Percentiles rank a stretch among this genome's conserved stretches.
phyloP scores from a whole-genome alignment of 2,113 vertebrate species.

The Semicossyphus pulcher region DNA sequence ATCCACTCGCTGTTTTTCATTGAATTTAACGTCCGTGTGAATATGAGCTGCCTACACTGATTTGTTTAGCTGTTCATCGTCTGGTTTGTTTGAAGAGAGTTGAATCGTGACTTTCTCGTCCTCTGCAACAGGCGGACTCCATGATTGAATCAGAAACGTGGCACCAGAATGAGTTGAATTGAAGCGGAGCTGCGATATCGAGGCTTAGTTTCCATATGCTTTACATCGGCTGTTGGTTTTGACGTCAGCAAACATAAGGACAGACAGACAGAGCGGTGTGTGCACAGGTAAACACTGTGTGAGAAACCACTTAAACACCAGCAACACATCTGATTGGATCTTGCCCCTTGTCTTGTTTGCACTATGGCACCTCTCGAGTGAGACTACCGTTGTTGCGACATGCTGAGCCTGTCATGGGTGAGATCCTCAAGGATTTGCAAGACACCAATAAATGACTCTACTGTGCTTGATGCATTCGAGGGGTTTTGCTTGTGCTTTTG shows the following conservation, averaged over 20 bases:
- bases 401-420: constrained; percentile 38
- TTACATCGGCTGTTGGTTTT: neutral
- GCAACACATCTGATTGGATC: constrained; percentile 59
- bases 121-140: neutral
- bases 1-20: constrained; percentile 31
- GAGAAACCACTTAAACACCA: constrained; percentile 31
- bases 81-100: constrained; percentile 44
- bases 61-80: constrained; percentile 12
- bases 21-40: constrained; percentile 25
- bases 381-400: constrained; percentile 40
- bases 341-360: constrained; percentile 48
- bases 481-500: constrained; percentile 26
- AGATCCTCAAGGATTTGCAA: constrained; percentile 56
- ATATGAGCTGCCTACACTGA: constrained; percentile 19
- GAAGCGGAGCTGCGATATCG: neutral
- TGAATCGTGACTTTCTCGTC: constrained; percentile 38
- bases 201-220: neutral
- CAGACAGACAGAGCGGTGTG: neutral
- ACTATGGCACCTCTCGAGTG: constrained; percentile 54
- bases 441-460: constrained; percentile 39
- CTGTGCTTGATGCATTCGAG: constrained; percentile 36
- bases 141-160: constrained; percentile 34
- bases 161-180: neutral
- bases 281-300: neutral
- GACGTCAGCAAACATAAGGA: neutral